phyloP scores from a whole-genome alignment of 1,140 invertebrate genomes.

The Gryllus bimaculatus region DNA sequence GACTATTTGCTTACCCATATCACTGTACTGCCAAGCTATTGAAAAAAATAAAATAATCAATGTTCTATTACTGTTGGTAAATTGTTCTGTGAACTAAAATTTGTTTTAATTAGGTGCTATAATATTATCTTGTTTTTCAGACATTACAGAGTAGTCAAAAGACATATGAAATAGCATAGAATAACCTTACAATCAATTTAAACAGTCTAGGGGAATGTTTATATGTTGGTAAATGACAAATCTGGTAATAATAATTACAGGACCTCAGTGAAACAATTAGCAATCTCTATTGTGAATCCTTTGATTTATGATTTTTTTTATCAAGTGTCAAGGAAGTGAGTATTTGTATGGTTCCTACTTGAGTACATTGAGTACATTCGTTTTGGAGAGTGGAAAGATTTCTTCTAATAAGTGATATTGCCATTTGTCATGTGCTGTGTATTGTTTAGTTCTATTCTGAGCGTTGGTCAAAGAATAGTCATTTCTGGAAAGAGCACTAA shows the following conservation, averaged over 20 bases:
- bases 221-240: not conserved
- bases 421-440: too few relatives aligned
- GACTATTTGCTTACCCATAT: not conserved
- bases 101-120: not conserved
- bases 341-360: not conserved
- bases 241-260: not conserved
- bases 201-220: not conserved
- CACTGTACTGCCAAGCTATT: not conserved
- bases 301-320: not conserved
- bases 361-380: too few relatives aligned
- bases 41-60: not conserved
- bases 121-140: not conserved
- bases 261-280: not conserved
- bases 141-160: not conserved
- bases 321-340: not conserved
- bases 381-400: too few relatives aligned
- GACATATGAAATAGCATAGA: not conserved
- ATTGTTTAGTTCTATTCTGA: not conserved
- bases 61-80: not conserved
- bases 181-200: not conserved
- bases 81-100: not conserved
- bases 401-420: too few relatives aligned
- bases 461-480: not conserved
- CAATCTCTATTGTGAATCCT: not conserved
- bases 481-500: not conserved